phyloP scores from a whole-genome alignment of 2,797 vertebrate genomes.

The Enteromius mattozi region DNA sequence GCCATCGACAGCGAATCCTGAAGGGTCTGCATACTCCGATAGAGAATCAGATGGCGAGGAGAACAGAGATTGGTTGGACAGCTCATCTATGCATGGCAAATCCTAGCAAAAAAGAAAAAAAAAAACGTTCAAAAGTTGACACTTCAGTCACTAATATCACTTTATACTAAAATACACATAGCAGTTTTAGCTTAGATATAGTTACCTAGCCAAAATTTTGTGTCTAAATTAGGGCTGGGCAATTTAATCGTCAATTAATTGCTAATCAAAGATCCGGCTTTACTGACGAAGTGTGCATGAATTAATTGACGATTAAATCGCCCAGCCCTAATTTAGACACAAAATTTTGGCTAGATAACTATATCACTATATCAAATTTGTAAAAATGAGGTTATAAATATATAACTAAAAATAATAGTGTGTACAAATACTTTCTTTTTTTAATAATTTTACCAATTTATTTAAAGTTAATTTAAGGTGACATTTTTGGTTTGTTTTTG shows the following conservation, averaged over 20 bases:
- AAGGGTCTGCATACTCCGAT: slow-evolving; percentile 88
- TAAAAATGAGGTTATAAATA: too few relatives aligned
- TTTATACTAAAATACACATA: background rate
- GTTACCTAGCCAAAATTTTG: background rate
- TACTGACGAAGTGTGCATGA: too few relatives aligned
- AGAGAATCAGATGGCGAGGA: slow-evolving; percentile 93
- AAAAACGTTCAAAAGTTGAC: background rate
- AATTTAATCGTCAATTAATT: too few relatives aligned
- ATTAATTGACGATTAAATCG: too few relatives aligned
- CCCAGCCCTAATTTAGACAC: too few relatives aligned
- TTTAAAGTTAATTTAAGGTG: background rate
- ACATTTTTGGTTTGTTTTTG: background rate
- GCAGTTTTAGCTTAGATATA: background rate
- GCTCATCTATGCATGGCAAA: slow-evolving; percentile 87
- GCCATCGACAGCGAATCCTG: slow-evolving; percentile 72
- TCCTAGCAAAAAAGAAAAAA: slow-evolving; percentile 75
- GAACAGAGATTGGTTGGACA: slow-evolving; percentile 91
- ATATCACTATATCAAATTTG: too few relatives aligned
- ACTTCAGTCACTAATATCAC: background rate
- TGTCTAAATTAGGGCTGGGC: background rate
- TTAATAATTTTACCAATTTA: too few relatives aligned
- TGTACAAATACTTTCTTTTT: too few relatives aligned
- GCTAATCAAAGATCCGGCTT: too few relatives aligned
- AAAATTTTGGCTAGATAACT: too few relatives aligned
- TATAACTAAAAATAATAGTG: too few relatives aligned